phyloP scores from a whole-genome alignment of 1,140 invertebrate genomes.

The Drosophila orena region DNA sequence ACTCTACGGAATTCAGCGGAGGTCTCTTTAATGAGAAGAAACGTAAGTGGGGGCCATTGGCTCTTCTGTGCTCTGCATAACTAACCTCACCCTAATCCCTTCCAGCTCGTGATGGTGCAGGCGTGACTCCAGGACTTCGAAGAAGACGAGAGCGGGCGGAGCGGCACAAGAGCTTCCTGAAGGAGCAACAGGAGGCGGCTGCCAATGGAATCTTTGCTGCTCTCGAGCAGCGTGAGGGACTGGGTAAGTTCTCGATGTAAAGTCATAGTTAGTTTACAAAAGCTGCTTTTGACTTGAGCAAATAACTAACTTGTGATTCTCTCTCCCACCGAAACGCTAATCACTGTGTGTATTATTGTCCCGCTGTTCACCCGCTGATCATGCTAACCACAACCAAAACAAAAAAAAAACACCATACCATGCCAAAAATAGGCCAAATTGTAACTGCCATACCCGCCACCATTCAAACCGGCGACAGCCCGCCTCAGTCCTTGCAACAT shows the following conservation, averaged over 20 bases:
- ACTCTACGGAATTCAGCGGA: constrained; percentile 76
- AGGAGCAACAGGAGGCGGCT: constrained; percentile 90
- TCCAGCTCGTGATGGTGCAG: constrained; percentile 84
- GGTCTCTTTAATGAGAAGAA: constrained; percentile 78
- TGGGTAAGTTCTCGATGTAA: constrained; percentile 59
- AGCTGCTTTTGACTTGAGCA: constrained; percentile 51
- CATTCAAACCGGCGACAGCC: constrained; percentile 78
- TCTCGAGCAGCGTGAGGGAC: constrained; percentile 85
- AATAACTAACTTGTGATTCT: constrained; percentile 70
- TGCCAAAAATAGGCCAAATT: constrained; percentile 72
- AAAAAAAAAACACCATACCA: constrained; percentile 20
- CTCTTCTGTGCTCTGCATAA: too few relatives aligned
- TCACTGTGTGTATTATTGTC: constrained; percentile 53
- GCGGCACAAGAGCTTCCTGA: constrained; percentile 91
- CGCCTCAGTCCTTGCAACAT: constrained; percentile 71
- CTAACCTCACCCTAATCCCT: not conserved
- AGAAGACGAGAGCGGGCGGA: constrained; percentile 91
- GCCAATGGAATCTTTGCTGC: constrained; percentile 86
- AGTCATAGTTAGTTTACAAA: constrained; percentile 6
- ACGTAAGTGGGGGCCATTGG: too few relatives aligned
- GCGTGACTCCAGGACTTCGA: constrained; percentile 91
- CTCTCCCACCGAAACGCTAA: constrained; percentile 64
- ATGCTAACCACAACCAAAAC: constrained; percentile 63
- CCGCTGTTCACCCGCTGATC: constrained; percentile 72
- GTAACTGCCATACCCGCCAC: constrained; percentile 83